Conservation (phyloP, 2,113 vertebrate genomes). For the Rhabdomys dilectus region DNA sequence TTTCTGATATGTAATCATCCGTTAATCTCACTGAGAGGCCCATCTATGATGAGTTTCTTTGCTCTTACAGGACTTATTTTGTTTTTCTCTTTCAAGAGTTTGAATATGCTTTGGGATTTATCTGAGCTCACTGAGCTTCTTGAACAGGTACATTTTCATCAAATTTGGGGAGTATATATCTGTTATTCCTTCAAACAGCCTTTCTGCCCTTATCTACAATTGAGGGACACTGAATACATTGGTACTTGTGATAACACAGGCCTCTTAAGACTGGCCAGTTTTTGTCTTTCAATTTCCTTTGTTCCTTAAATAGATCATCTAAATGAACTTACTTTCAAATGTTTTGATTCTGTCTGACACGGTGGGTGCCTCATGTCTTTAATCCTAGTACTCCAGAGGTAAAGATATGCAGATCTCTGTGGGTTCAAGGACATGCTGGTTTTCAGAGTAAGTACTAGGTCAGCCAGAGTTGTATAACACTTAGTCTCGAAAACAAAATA, state of each 20-base stretch:
- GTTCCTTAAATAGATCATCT: not conserved
- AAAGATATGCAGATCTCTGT: not conserved
- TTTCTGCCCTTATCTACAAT: not conserved
- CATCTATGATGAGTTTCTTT: constrained; percentile 3
- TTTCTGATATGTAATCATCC: constrained; percentile 55
- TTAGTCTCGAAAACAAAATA: not conserved
- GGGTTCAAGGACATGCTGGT: not conserved
- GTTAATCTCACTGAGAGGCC: constrained; percentile 30
- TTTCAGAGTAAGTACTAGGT: not conserved
- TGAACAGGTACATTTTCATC: not conserved
- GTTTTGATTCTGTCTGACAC: constrained; percentile 11
- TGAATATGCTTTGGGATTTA: constrained; percentile 26
- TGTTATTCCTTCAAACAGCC: constrained; percentile 34
- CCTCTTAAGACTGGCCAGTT: not conserved
- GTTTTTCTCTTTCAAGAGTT: constrained; percentile 17
- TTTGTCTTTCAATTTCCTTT: not conserved
- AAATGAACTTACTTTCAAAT: constrained; percentile 25
- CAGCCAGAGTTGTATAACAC: not conserved
- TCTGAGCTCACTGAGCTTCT: not conserved
- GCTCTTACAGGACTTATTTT: constrained; percentile 39
- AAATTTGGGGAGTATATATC: constrained; percentile 31
- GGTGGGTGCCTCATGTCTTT: not conserved
- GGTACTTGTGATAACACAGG: not conserved
- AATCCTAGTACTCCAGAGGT: not conserved
- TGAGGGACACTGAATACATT: not conserved